Evolutionary conservation across 2,888 invertebrate species (phyloP), one percentile per base, ranked within the genome.

Genomic region (Nephrotoma appendiculata): DNA sequence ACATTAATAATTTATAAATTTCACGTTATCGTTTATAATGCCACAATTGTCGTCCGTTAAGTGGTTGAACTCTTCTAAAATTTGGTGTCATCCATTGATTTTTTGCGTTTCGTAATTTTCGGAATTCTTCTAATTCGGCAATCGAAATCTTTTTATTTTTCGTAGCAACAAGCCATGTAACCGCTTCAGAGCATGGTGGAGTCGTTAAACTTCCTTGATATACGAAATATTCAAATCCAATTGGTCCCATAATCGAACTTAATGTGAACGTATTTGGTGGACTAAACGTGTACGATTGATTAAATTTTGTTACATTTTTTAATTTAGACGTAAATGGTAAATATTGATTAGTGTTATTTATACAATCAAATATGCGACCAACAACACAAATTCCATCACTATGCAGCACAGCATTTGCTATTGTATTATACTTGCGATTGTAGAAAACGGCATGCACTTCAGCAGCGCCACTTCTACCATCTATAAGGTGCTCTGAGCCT

Each of bases 401-500:
- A 89, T 96, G 93, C 87, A 94, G 92, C 5, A 95, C 90, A 7
- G 97, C 96, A 89, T 94, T 93, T 2, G 93, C 92, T 42, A 95
- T 90, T 86, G 93, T 94, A 87, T 92, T 92, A 90, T 97, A 97
- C 89, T 94, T 94, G 90, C 92, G 94, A 90, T 96, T 96, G 89
- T 94, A 94, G 90, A 96, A 96, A 87, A 97, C 95, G 89, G 97
- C 94, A 90, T 97, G 97, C 94, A 96, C 95, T 92, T 97, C 96
- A 91, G 96, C 93, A 0, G 96, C 95, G 88, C 94, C 94, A 88
- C 95, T 57, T 90, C 95, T 93, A 89, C 95, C 95, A 89, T 96
- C 95, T 86, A 96, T 92, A 57, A 94, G 93, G 90, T 96, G 96
- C 90, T 96, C 96, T 0, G 96, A 95, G 41, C 96, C 96, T 15